Evolutionary conservation across 92 coral and sea anemone genomes (phyloP), one percentile per base, ranked within the genome.

Genomic region (Phenganax subtilis): DNA sequence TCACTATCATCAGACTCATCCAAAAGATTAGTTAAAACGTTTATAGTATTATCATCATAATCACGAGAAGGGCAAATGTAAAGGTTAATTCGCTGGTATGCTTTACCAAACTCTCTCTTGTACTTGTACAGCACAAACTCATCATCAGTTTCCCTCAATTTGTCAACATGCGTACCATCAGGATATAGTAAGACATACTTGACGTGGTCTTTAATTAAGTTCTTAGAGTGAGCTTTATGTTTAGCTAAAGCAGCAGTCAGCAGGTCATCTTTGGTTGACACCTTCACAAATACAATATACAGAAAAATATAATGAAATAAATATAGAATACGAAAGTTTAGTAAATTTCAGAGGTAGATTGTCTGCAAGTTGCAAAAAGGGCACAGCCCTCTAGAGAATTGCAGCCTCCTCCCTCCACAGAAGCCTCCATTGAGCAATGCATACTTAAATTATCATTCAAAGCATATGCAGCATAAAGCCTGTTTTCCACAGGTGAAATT

Each of bases 191-290:
- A 62, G 25, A 62, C 68, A 28, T 62, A 62, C 25, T 62, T 62
- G 68, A 62, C 20, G 14, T 62, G 3, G 72, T 66, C 72, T 14
- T 66, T 66, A 51, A 66, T 66, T 66, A 66, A 66, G 72, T 66
- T 66, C 12, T 66, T 66, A 66, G 72, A 27, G 72, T 66, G 72
- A 66, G 72, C 72, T 66, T 66, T 66, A 51, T 66, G 72, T 66
- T 66, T 66, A 51, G 72, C 72, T 14, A 66, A 66, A 66, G 51
- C 72, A 66, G 72, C 15, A 11, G 72, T 51, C 72, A 66, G 72
- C 51, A 66, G 31, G 10, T 66, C 51, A 30, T 66, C 72, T 27
- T 66, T 66, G 10, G 72, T 66, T 15, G 72, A 66, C 28, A 66
- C 72, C 72, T 66, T 66, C 47, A 37, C 4, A 37, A 37, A 37